Conservation (phyloP, 53 echinoderm and acorn worm genomes). For the Temnopleurus reevesii region DNA sequence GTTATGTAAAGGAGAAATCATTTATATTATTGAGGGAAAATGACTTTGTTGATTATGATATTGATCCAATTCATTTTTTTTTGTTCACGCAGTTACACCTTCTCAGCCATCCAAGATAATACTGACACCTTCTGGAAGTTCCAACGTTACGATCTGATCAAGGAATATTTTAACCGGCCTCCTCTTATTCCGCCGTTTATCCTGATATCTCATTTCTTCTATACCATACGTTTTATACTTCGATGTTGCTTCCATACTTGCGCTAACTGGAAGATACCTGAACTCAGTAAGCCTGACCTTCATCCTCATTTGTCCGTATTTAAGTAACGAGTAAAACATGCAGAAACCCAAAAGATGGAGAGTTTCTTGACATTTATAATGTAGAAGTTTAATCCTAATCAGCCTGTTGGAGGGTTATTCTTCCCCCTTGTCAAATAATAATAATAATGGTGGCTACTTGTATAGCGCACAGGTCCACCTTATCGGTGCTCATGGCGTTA, state of each 20-base stretch:
- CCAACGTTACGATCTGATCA: constrained; percentile 92
- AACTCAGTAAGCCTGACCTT: constrained; percentile 61
- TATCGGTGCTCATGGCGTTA: too few relatives aligned
- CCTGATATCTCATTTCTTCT: constrained; percentile 79
- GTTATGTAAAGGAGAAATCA: too few relatives aligned
- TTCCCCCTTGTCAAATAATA: too few relatives aligned
- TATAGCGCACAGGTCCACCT: too few relatives aligned
- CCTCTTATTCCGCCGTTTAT: constrained; percentile 89
- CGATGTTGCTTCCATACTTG: constrained; percentile 61
- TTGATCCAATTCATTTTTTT: neutral
- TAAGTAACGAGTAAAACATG: too few relatives aligned
- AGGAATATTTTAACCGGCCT: constrained; percentile 91
- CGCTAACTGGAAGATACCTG: constrained; percentile 58
- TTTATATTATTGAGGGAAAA: too few relatives aligned
- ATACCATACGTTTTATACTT: constrained; percentile 67
- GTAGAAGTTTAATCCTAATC: too few relatives aligned
- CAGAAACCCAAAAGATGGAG: too few relatives aligned
- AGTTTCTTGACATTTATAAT: too few relatives aligned
- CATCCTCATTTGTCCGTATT: neutral
- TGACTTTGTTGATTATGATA: neutral
- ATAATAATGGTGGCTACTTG: too few relatives aligned
- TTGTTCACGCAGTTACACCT: constrained; percentile 80
- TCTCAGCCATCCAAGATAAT: constrained; percentile 93
- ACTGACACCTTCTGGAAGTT: constrained; percentile 96
- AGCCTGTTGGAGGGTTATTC: too few relatives aligned